A percentile compares a stretch with the other conserved stretches of the same genome.
phyloP scores from a whole-genome alignment of 2,888 invertebrate genomes.

The Drosophila helvetica region DNA sequence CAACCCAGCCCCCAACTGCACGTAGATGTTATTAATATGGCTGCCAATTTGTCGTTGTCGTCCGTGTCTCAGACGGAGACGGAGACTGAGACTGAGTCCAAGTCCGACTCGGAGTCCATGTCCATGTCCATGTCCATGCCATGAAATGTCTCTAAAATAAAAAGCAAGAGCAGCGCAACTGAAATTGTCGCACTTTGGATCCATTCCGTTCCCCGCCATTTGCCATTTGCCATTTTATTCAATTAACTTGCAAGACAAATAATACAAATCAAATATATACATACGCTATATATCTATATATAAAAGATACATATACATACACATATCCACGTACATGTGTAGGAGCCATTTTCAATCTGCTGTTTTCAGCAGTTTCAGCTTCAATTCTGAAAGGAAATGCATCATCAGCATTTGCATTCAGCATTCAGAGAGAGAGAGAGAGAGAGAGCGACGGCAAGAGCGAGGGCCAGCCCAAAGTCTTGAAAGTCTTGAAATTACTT shows the following conservation, averaged over 20 bases:
- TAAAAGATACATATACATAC: background rate
- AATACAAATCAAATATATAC: slow-evolving; percentile 65
- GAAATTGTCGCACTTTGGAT: slow-evolving; percentile 73
- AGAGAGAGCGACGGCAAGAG: too few relatives aligned
- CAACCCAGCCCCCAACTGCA: slow-evolving; percentile 9
- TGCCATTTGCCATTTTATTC: slow-evolving; percentile 76
- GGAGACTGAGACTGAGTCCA: slow-evolving; percentile 37
- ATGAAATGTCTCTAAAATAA: slow-evolving; percentile 76
- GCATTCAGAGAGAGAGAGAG: background rate
- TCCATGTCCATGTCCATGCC: slow-evolving; percentile 54
- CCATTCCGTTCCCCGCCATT: slow-evolving; percentile 5
- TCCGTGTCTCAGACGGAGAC: slow-evolving; percentile 12
- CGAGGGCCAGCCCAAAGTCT: slow-evolving; percentile 31
- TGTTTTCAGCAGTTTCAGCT: slow-evolving; percentile 63
- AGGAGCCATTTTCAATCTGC: slow-evolving; percentile 78
- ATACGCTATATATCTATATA: slow-evolving; percentile 13
- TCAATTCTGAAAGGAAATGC: slow-evolving; percentile 73
- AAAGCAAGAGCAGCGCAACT: slow-evolving; percentile 68
- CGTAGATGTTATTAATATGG: slow-evolving; percentile 77
- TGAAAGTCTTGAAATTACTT: slow-evolving; percentile 71
- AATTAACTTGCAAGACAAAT: slow-evolving; percentile 77
- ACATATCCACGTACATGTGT: slow-evolving; percentile 46
- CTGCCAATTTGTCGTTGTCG: slow-evolving; percentile 73
- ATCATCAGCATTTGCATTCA: slow-evolving; percentile 78
- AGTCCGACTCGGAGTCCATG: slow-evolving; percentile 26